Evolutionary conservation across 2,888 invertebrate species (phyloP).

Genomic region (Pseudanteris insignis): DNA sequence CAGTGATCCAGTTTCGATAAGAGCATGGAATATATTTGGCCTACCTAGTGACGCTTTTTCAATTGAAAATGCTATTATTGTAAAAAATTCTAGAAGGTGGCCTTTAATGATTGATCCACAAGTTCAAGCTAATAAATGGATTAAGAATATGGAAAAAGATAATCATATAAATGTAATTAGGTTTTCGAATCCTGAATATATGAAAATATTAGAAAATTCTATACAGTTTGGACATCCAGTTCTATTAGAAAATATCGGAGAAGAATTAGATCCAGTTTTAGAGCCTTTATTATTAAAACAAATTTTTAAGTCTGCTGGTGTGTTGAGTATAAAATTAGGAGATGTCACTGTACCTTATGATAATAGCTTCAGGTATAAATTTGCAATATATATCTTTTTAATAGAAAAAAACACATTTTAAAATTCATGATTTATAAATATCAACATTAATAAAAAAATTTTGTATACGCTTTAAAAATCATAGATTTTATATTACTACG

Average conservation of each 20-base stretch:
- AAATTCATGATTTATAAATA: too few relatives aligned
- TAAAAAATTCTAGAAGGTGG: constrained; percentile 89
- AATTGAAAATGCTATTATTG: constrained; percentile 90
- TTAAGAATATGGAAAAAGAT: constrained; percentile 90
- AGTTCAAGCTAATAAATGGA: constrained; percentile 93
- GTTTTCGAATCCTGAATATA: constrained; percentile 83
- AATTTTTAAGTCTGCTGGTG: constrained; percentile 88
- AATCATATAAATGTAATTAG: constrained; percentile 83
- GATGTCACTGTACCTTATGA: constrained; percentile 92
- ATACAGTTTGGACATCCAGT: constrained; percentile 88
- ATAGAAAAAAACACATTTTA: too few relatives aligned
- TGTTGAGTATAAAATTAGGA: constrained; percentile 87
- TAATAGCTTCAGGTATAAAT: constrained; percentile 75
- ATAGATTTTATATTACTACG: constrained; percentile 93
- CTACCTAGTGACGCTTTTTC: constrained; percentile 90
- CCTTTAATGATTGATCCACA: constrained; percentile 96
- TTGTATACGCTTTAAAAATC: too few relatives aligned
- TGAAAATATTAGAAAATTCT: constrained; percentile 83
- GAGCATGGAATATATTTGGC: constrained; percentile 92
- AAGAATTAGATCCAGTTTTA: constrained; percentile 90
- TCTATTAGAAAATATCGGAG: constrained; percentile 88
- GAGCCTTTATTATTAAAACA: constrained; percentile 89
- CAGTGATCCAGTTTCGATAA: constrained; percentile 87
- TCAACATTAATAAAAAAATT: too few relatives aligned
- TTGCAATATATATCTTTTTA: too few relatives aligned